Conservation (phyloP, 2,113 vertebrate genomes). For the Perca schrenkii region DNA sequence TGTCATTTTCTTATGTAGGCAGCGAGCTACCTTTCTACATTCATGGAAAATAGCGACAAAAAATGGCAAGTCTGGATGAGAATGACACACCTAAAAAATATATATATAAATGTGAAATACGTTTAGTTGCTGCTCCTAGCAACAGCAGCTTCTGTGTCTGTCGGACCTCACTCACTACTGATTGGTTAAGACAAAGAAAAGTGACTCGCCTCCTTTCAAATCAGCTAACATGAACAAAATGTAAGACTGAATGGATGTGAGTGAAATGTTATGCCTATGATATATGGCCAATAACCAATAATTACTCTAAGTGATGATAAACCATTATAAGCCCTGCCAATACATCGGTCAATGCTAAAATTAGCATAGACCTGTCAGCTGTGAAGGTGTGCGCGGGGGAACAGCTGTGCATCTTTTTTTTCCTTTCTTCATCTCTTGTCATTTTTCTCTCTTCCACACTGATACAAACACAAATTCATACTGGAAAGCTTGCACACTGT, state of each 20-base stretch:
- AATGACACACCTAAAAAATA: too few species aligned
- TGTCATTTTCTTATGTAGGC: not conserved
- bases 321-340: not conserved
- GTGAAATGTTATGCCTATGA: not conserved
- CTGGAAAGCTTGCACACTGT: not conserved
- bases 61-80: too few species aligned
- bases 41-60: too few species aligned
- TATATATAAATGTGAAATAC: not conserved
- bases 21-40: too few species aligned
- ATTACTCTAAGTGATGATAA: not conserved
- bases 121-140: not conserved
- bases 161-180: too few species aligned
- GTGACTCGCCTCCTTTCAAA: not conserved
- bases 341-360: not conserved
- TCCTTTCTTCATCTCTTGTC: not conserved
- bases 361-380: not conserved
- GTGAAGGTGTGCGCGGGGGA: not conserved
- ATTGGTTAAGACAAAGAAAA: not conserved
- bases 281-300: not conserved
- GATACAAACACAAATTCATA: slow-evolving; percentile 5
- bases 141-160: not conserved
- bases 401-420: not conserved
- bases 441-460: not conserved
- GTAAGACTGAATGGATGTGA: not conserved
- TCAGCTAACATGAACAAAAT: not conserved